Evolutionary conservation across 2,797 vertebrate genomes (phyloP), one percentile per base, ranked within the genome.

Genomic region (Mareca penelope): DNA sequence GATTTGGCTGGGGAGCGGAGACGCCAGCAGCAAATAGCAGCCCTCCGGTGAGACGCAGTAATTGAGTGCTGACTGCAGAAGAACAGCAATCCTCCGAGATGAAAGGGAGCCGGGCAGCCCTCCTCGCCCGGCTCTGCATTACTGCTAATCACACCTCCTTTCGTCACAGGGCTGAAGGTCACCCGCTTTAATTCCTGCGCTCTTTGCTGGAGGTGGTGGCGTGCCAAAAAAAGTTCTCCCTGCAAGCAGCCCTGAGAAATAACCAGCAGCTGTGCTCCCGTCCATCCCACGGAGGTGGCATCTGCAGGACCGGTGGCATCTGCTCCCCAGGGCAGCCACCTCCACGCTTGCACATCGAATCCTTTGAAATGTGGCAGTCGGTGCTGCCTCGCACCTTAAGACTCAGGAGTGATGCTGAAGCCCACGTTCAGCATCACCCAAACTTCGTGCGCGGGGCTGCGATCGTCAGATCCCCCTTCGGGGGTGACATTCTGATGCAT

Each of bases 401-500:
- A 37, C 35, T 40, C 12, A n/a, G 77, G 73, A 94, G 55, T 11
- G 39, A 39, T 39, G 65, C 42, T 70, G 26, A 71, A 53, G 26
- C 50, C 14, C 56, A 44, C 42, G 15, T 40, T 28, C 40, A 18
- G 26, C 29, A 44, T 22, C 29, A 14, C 18, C 67, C 56, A 42
- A 69, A 50, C 39, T 40, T 63, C 57, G 40, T 59, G 35, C 48
- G 16, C 29, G 17, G 46, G 21, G 46, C 39, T 46, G n/a, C 31
- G 29, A 48, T 33, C 40, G 55, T 15, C 26, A 39, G 42, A 39
- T 42, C 50, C 68, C 71, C 37, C 80, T 56, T 80, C 42, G 48
- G 76, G 87, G 80, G 35, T 63, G 11, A 86, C 68, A 88, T 87
- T 88, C 79, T 8, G 31, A 67, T 82, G 71, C 84, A 88, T 64